Percentiles rank a stretch among this genome's conserved stretches.
These are phyloP conservation scores for Theretra japonica DNA, from an alignment of 2,888 invertebrate species.

Conservation along the genomic window DNA sequence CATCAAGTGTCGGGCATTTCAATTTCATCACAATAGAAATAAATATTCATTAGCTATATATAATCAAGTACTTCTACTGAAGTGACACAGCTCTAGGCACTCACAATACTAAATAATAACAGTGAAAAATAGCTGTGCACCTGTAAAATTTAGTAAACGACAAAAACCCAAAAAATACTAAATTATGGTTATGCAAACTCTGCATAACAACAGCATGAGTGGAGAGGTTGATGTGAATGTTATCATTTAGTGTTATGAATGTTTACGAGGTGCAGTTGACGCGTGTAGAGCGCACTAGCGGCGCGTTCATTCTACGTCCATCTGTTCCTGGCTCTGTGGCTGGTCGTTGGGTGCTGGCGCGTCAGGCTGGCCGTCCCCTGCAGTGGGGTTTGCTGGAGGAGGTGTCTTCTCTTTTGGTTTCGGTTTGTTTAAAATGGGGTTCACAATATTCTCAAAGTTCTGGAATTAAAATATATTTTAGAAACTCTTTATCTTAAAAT, in stretches of 20 bases:
- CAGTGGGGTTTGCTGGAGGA: slow-evolving; percentile 68
- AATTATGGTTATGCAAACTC: neutral
- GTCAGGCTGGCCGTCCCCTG: slow-evolving; percentile 60
- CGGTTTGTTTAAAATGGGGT: slow-evolving; percentile 94
- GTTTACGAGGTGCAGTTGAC: slow-evolving; percentile 25
- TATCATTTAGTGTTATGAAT: slow-evolving; percentile 32
- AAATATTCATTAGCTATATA: slow-evolving; percentile 51
- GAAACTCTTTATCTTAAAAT: neutral
- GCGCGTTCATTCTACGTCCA: slow-evolving; percentile 78
- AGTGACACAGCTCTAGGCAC: slow-evolving; percentile 38
- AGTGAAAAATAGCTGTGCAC: neutral
- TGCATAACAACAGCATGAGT: slow-evolving; percentile 21
- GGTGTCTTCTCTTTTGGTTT: slow-evolving; percentile 91
- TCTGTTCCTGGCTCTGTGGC: slow-evolving; percentile 63
- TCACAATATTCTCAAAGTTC: slow-evolving; percentile 85
- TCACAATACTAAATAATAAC: slow-evolving; percentile 52
- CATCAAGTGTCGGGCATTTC: slow-evolving; percentile 50
- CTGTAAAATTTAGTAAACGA: neutral
- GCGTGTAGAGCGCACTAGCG: slow-evolving; percentile 4
- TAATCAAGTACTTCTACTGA: slow-evolving; percentile 25
- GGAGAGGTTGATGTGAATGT: slow-evolving; percentile 10
- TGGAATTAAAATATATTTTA: slow-evolving; percentile 56
- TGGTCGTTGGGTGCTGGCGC: slow-evolving; percentile 44
- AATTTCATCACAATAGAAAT: slow-evolving; percentile 57
- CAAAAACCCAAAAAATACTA: neutral